phyloP scores from a whole-genome alignment of 2,888 invertebrate species.

The Sphinx pinastri region DNA sequence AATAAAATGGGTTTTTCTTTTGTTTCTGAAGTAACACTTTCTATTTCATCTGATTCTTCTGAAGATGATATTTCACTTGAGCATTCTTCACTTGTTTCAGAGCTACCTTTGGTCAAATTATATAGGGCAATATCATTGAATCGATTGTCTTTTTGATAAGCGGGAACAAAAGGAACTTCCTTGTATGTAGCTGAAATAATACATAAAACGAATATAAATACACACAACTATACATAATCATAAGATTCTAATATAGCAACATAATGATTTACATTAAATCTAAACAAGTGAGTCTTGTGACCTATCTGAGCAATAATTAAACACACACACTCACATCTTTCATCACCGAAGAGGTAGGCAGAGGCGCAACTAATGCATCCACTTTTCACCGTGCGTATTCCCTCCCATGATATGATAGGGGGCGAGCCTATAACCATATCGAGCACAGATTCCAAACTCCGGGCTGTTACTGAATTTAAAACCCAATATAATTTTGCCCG shows the following conservation, averaged over 20 bases:
- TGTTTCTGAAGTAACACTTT: neutral
- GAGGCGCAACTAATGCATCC: too few species aligned
- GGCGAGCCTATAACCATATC: too few species aligned
- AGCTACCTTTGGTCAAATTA: slow-evolving; percentile 8
- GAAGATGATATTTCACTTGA: neutral
- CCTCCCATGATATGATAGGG: too few species aligned
- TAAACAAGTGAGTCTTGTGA: neutral
- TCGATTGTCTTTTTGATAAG: slow-evolving; percentile 53
- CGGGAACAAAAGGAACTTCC: slow-evolving; percentile 51
- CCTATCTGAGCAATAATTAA: too few species aligned
- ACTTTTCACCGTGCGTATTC: too few species aligned
- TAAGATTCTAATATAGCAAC: neutral
- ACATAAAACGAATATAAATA: neutral
- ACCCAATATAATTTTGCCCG: too few species aligned
- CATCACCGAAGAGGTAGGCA: too few species aligned
- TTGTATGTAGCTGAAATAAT: slow-evolving; percentile 49
- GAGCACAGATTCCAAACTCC: too few species aligned
- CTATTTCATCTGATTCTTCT: neutral
- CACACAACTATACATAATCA: neutral
- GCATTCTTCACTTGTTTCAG: slow-evolving; percentile 5
- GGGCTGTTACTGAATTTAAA: too few species aligned
- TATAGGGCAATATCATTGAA: slow-evolving; percentile 31
- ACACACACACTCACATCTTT: too few species aligned
- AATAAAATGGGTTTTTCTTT: neutral
- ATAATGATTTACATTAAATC: neutral